Base-by-base conservation (phyloP, 2,797 vertebrate species). In the Erethizon dorsatum region DNA sequence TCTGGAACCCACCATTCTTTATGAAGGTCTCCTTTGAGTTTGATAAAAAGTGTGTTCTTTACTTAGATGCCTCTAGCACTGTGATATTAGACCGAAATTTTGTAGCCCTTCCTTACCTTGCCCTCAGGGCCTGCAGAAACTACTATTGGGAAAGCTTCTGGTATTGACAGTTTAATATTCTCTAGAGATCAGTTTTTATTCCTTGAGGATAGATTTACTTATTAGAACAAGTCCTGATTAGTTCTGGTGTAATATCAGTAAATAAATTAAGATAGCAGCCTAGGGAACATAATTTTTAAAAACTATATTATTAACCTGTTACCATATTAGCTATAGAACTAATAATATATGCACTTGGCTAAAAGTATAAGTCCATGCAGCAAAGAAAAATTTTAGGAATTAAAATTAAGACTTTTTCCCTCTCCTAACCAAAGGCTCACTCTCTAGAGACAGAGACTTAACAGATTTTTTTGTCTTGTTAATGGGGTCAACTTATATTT, bases 211-310 rank as follows among this genome's bases (percentile, higher is more conserved):
- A 87, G 14, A 65, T 94, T 96, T 88, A 63, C 92, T 92, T 77
- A 61, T 88, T 88, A 90, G 47, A 92, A 82, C 12, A 4, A 75
- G 54, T 61, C 54, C 37, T 86, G 52, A 83, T 67, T 91, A 14
- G 87, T 73, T 79, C 33, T 91, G 15, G 24, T 52, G 22, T 26
- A 28, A 7, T 80, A 80, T 75, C 52, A 13, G 18, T 90, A 83
- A 82, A 79, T 71, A 91, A 80, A 88, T 89, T 52, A 56, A 45
- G 47, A 91, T 14, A 92, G 88, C 77, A 94, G 56, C 13, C 73
- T 24, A 69, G 15, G 31, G 24, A 14, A 59, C 6, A 59, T 73
- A 54, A 83, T 78, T 92, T 92, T 86, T 22, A 37, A 63, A 67
- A 91, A 50, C 80, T 71, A 77, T 65, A 84, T 93, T 41, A 85